A percentile compares a stretch with the other conserved stretches of the same genome.
Evolutionary conservation across 2,888 invertebrate genomes (phyloP).

Genomic region (Salticus scenicus): DNA sequence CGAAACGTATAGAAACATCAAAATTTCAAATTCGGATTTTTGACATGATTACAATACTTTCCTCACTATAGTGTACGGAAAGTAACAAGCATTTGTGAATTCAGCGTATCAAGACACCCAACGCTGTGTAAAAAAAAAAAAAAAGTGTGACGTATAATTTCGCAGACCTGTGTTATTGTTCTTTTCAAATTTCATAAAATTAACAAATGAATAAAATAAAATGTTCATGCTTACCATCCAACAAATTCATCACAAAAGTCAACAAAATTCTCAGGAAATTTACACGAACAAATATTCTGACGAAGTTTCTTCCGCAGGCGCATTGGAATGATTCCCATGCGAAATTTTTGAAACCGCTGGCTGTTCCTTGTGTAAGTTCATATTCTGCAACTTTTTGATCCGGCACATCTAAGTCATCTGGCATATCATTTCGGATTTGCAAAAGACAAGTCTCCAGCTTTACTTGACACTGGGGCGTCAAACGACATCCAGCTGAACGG

Average conservation of each 20-base stretch:
- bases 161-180: too few relatives aligned
- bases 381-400: not conserved
- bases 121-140: too few relatives aligned
- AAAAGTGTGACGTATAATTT: too few relatives aligned
- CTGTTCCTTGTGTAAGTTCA: not conserved
- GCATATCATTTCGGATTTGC: not conserved
- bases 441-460: not conserved
- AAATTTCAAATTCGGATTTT: too few relatives aligned
- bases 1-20: too few relatives aligned
- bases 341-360: not conserved
- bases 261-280: slow-evolving; percentile 4
- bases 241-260: not conserved
- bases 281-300: slow-evolving; percentile 3
- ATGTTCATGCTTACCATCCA: not conserved
- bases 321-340: not conserved
- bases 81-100: too few relatives aligned
- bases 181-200: too few relatives aligned
- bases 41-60: too few relatives aligned
- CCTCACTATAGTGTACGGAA: too few relatives aligned
- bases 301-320: not conserved
- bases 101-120: too few relatives aligned
- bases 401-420: not conserved
- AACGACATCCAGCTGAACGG: not conserved
- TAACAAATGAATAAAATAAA: too few relatives aligned
- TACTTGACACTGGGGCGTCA: not conserved